phyloP scores from a whole-genome alignment of 2,113 vertebrate species.

The Pristiophorus japonicus region DNA sequence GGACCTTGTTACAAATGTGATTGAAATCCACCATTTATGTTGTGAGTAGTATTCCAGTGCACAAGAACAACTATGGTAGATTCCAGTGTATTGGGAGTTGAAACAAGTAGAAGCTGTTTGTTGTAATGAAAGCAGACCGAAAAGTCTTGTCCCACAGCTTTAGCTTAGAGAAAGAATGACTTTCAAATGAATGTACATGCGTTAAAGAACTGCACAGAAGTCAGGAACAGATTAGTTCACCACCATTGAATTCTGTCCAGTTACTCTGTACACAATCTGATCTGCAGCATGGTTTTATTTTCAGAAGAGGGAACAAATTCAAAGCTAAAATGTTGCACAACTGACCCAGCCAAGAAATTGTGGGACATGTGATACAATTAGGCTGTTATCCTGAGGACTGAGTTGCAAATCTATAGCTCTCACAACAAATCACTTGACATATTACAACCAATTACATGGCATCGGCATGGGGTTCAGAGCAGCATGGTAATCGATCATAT shows the following conservation, averaged over 20 bases:
- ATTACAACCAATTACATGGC: conserved; percentile 23
- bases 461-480: conserved; percentile 19
- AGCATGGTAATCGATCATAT: conserved; percentile 5
- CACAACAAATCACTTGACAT: background rate
- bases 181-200: background rate
- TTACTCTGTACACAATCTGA: background rate
- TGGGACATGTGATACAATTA: background rate
- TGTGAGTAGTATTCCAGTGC: background rate
- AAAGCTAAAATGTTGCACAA: background rate
- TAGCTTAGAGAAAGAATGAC: background rate
- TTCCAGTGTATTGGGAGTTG: background rate
- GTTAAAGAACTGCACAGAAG: background rate
- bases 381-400: conserved; percentile 11
- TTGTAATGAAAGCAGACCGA: background rate
- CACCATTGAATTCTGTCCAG: background rate
- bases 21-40: background rate
- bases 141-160: background rate
- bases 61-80: background rate
- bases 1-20: background rate
- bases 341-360: background rate
- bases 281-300: background rate
- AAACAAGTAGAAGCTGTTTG: background rate
- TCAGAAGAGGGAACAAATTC: background rate
- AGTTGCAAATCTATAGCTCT: conserved; percentile 14
- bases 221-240: background rate